phyloP scores from a whole-genome alignment of 1,140 invertebrate species.

The Rhynchophorus ferrugineus region DNA sequence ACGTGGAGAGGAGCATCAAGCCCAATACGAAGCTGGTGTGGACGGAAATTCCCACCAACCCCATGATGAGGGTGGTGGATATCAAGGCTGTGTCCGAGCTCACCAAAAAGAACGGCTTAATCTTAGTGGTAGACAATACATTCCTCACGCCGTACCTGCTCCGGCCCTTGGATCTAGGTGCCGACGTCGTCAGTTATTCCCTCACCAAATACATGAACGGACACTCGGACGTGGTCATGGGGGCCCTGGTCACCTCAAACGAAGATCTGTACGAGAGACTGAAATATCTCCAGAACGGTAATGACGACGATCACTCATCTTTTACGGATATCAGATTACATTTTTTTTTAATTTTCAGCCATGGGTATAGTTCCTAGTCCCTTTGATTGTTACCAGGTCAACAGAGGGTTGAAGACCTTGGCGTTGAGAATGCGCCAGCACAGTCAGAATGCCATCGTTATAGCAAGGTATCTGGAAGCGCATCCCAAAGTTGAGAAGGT shows the following conservation, averaged over 20 bases:
- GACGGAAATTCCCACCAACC: slow-evolving; percentile 98
- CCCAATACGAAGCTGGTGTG: slow-evolving; percentile 84
- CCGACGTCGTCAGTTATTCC: slow-evolving; percentile 89
- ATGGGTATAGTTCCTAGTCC: slow-evolving; percentile 90
- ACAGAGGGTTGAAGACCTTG: slow-evolving; percentile 90
- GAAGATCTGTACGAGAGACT: slow-evolving; percentile 65
- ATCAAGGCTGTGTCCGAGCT: slow-evolving; percentile 67
- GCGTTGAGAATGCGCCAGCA: slow-evolving; percentile 87
- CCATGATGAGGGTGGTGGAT: slow-evolving; percentile 84
- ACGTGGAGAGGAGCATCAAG: slow-evolving; percentile 63
- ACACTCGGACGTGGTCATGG: slow-evolving; percentile 97
- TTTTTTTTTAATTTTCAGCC: no score
- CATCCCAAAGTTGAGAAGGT: slow-evolving; percentile 76
- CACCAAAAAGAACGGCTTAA: slow-evolving; percentile 53
- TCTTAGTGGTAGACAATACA: slow-evolving; percentile 94
- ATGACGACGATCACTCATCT: no score
- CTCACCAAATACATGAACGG: slow-evolving; percentile 98
- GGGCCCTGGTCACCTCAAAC: slow-evolving; percentile 69
- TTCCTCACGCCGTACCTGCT: slow-evolving; percentile 95
- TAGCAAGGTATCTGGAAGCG: slow-evolving; percentile 73
- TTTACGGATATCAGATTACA: no score
- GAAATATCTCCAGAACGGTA: slow-evolving; percentile 86
- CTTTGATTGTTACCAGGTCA: slow-evolving; percentile 92
- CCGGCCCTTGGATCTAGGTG: slow-evolving; percentile 83
- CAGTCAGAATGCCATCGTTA: slow-evolving; percentile 64